phyloP scores from a whole-genome alignment of 1,140 invertebrate genomes.

The Subanguina moxae region DNA sequence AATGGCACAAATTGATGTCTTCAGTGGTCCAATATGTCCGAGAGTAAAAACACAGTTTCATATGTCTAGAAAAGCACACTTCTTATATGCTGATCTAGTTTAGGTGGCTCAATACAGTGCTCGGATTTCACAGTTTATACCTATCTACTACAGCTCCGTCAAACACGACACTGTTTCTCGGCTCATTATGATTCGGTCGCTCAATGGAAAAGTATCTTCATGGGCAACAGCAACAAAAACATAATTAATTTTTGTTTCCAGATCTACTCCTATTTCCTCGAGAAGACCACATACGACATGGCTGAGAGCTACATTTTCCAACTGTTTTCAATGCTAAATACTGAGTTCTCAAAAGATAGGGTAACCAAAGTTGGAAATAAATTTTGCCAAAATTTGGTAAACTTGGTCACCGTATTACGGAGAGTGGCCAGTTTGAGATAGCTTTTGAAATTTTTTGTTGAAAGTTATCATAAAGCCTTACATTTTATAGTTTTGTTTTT shows the following conservation, averaged over 20 bases:
- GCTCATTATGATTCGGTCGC: conserved; percentile 19
- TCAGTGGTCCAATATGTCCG: conserved; percentile 18
- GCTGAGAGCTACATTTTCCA: conserved; percentile 22
- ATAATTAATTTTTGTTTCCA: not conserved
- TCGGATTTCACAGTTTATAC: conserved; percentile 34
- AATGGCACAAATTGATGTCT: conserved; percentile 29
- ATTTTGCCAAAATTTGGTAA: no score
- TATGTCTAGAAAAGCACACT: not conserved
- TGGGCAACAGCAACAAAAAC: not conserved
- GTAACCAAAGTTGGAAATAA: conserved; percentile 1
- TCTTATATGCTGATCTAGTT: not conserved
- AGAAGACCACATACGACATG: conserved; percentile 14
- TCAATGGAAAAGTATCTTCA: conserved; percentile 26
- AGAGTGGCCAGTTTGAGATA: no score
- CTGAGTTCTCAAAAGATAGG: conserved; percentile 27
- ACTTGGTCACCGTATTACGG: no score
- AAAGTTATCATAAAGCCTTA: no score
- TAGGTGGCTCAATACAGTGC: conserved; percentile 14
- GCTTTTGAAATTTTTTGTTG: no score
- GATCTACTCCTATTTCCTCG: conserved; percentile 33
- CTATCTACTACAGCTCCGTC: conserved; percentile 16
- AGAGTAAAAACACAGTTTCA: conserved; percentile 4
- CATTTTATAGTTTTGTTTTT: no score
- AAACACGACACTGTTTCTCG: conserved; percentile 24
- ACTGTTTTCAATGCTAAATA: conserved; percentile 27